phyloP scores from a whole-genome alignment of 2,797 vertebrate species.

The Sus cebifrons region DNA sequence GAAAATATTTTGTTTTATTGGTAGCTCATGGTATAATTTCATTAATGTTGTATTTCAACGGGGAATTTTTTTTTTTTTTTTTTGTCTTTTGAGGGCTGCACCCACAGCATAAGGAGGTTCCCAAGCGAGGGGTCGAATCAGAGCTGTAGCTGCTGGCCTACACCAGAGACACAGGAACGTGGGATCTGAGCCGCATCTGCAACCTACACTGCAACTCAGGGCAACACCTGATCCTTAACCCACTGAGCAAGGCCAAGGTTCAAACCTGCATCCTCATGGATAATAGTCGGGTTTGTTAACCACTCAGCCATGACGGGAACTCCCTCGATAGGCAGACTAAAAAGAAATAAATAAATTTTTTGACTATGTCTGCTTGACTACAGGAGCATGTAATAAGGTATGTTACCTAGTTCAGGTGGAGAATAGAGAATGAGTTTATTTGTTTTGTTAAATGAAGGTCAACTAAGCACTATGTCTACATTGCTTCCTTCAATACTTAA shows the following conservation, averaged over 20 bases:
- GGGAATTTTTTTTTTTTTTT: background rate
- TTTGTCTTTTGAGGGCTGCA: too few relatives aligned
- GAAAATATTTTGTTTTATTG: constrained; percentile 1
- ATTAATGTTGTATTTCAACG: background rate
- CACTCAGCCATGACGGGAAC: too few relatives aligned
- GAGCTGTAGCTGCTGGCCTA: too few relatives aligned
- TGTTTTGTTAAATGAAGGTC: background rate
- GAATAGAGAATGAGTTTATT: background rate
- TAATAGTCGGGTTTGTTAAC: too few relatives aligned
- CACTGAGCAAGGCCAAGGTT: too few relatives aligned
- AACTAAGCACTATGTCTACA: background rate
- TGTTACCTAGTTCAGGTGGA: background rate
- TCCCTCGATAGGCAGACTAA: background rate
- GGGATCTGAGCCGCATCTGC: too few relatives aligned
- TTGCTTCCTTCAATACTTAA: background rate
- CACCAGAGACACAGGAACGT: too few relatives aligned
- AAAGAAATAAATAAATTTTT: background rate
- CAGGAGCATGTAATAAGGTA: background rate
- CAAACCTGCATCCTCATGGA: too few relatives aligned
- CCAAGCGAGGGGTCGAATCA: too few relatives aligned
- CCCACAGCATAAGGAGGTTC: too few relatives aligned
- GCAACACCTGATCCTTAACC: too few relatives aligned
- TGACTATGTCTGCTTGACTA: background rate
- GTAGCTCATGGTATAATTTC: background rate
- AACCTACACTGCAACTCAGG: too few relatives aligned